phyloP scores from a whole-genome alignment of 1,140 invertebrate genomes.

The Brachionus paranguensis region DNA sequence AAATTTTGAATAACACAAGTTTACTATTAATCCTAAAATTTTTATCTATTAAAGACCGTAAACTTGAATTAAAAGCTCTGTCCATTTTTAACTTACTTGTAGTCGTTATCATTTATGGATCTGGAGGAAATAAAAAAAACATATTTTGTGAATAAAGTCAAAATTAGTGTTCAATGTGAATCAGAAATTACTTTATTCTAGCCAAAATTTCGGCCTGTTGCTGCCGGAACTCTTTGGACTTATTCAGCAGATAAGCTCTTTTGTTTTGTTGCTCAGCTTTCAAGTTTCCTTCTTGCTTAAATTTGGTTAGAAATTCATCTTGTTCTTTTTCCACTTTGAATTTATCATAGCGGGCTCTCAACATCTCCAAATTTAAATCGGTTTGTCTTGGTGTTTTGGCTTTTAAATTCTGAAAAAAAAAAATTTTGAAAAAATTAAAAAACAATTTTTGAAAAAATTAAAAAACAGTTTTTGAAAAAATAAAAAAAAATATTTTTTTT shows the following conservation, averaged over 20 bases:
- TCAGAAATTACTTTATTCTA: slow-evolving; percentile 52
- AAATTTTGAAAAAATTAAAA: not conserved
- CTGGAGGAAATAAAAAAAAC: not conserved
- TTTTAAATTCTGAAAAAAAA: slow-evolving; percentile 48
- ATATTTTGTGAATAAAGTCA: not conserved
- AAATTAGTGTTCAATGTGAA: not conserved
- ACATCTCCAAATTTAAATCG: slow-evolving; percentile 50
- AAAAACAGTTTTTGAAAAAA: too few relatives aligned
- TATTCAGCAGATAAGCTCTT: slow-evolving; percentile 46
- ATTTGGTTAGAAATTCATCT: slow-evolving; percentile 49
- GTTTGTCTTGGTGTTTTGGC: slow-evolving; percentile 53
- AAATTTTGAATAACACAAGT: not conserved
- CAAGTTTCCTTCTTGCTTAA: slow-evolving; percentile 49
- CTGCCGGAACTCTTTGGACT: slow-evolving; percentile 45
- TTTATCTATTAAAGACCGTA: not conserved
- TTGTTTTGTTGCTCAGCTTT: slow-evolving; percentile 47
- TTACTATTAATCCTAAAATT: not conserved
- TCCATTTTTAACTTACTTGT: not conserved
- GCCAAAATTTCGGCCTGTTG: slow-evolving; percentile 54
- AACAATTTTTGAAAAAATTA: too few relatives aligned
- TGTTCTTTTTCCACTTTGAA: slow-evolving; percentile 53
- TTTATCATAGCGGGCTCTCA: slow-evolving; percentile 49
- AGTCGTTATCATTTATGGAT: not conserved
- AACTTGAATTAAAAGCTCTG: not conserved
- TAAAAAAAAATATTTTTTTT: not conserved